These are phyloP conservation scores for Serilophus lunatus DNA, from an alignment of 2,113 vertebrate genomes.

Conservation along the genomic window DNA sequence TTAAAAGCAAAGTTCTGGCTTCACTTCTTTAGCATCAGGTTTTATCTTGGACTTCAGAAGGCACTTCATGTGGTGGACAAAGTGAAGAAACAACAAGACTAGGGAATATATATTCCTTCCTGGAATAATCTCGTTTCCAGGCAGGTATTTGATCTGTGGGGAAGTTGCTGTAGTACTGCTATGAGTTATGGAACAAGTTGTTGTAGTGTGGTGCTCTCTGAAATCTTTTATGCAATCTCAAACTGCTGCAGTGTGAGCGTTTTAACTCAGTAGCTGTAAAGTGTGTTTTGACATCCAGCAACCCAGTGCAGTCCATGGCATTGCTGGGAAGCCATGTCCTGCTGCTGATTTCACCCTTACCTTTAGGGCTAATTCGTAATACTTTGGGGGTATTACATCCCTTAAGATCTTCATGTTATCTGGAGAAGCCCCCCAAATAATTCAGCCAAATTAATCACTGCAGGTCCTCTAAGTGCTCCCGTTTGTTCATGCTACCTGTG, in stretches of 20 bases:
- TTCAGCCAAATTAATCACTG: not conserved
- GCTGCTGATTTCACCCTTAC: fast-evolving
- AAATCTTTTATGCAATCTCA: not conserved
- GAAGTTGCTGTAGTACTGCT: not conserved
- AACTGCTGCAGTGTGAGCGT: fast-evolving
- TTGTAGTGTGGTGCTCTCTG: not conserved
- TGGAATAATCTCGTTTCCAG: not conserved
- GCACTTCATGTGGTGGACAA: not conserved
- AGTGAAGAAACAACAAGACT: not conserved
- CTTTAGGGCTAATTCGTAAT: not conserved
- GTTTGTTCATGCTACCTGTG: not conserved
- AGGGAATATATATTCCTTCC: not conserved
- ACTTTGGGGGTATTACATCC: not conserved
- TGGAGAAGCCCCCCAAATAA: not conserved
- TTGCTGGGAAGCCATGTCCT: not conserved
- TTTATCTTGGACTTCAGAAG: not conserved
- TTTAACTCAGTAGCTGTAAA: not conserved
- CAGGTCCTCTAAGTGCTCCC: not conserved
- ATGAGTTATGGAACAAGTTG: not conserved
- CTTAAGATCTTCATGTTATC: too few relatives aligned
- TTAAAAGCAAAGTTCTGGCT: not conserved
- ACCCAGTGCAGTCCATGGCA: not conserved
- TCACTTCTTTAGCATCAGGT: not conserved
- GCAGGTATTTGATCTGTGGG: not conserved
- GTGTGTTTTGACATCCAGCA: not conserved